Base-by-base conservation (phyloP, 2,113 vertebrate genomes). In the Chloebia gouldiae region DNA sequence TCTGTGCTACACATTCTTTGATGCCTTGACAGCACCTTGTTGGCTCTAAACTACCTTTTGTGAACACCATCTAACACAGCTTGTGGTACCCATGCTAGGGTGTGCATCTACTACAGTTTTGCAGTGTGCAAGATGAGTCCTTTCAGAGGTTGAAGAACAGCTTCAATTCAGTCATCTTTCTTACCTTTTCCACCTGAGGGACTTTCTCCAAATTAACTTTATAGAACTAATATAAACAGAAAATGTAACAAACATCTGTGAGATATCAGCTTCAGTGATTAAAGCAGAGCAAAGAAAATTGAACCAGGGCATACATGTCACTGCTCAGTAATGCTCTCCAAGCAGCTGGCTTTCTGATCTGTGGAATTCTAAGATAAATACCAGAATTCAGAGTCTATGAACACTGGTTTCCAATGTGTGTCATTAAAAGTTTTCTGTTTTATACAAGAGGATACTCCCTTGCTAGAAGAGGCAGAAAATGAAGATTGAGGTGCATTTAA, bases 1-100 rank as follows among this genome's bases (percentile, higher is more conserved):
- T 28, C 23, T 63, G 8, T 0, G 1, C 40, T 37, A 80, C 4
- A 37, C 9, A 24, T 12, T 66, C 3, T 2, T 21, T 53, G 27
- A 51, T n/a, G 75, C 44, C 27, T 39, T 19, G 10, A 60, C 12
- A 56, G 79, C 40, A 72, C 27, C 19, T 78, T 6, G 1, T 5
- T 88, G 50, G 40, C 37, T 83, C 33, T 63, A 27, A 86, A 35
- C 10, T 21, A 42, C 14, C 5, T 75, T 69, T 53, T 57, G 40
- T 27, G 50, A 86, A 37, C 17, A 53, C 4, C 13, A 44, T 10
- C 35, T 59, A 59, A 65, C 5, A 18, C 3, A 78, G 10, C 4
- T 69, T 65, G 24, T n/a, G 13, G 57, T 49, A 56, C 21, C 22
- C n/a, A 23, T 3, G 11, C 20, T 31, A 31, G 22, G 28, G 37